A percentile compares a stretch with the other conserved stretches of the same genome.
These are phyloP conservation scores for Menura novaehollandiae DNA, from an alignment of 2,113 vertebrate species.

Conservation along the genomic window DNA sequence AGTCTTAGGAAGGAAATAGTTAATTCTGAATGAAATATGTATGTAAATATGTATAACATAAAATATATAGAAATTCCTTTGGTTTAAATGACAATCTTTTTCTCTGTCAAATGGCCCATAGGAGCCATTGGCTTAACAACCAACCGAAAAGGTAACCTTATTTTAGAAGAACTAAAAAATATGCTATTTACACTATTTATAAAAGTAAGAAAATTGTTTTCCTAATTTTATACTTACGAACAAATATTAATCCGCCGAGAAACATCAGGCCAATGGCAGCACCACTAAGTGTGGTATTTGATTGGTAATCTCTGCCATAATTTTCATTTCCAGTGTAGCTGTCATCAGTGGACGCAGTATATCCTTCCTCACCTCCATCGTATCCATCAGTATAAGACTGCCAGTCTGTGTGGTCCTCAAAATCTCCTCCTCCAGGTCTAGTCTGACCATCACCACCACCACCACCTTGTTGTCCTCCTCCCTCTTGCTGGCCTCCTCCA, in stretches of 20 bases:
- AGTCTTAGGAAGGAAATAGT: neutral
- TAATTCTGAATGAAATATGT: neutral
- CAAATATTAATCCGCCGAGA: constrained; percentile 70
- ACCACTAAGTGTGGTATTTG: constrained; percentile 49
- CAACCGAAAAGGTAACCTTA: neutral
- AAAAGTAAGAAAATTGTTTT: neutral
- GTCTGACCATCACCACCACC: neutral
- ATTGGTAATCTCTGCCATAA: fast-evolving
- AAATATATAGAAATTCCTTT: neutral
- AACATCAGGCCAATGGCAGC: constrained; percentile 75
- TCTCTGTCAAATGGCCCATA: neutral
- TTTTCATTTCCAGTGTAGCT: fast-evolving
- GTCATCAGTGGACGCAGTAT: neutral
- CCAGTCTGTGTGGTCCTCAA: neutral
- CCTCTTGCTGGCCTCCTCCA: neutral
- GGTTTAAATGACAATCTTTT: neutral
- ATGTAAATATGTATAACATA: neutral
- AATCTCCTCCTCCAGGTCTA: neutral
- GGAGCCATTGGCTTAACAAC: neutral
- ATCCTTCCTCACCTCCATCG: fast-evolving
- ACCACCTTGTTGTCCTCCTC: neutral
- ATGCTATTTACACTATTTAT: neutral
- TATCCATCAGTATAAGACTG: neutral
- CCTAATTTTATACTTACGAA: constrained; percentile 74
- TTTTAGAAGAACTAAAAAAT: neutral